Evolutionary conservation across 2,797 vertebrate genomes (phyloP).

Genomic region (Rhinophrynus dorsalis): DNA sequence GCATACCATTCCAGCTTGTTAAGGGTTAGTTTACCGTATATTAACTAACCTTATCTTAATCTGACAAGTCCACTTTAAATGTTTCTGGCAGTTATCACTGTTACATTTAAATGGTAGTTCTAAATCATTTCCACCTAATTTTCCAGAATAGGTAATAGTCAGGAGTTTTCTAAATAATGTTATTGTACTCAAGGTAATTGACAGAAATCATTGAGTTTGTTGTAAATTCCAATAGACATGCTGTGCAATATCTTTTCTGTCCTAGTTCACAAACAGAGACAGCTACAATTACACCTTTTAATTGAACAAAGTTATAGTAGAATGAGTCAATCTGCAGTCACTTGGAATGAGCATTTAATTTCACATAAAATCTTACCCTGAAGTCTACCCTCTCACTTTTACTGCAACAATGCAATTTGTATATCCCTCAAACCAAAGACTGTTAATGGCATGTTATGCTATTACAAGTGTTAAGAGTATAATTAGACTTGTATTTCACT

Average conservation of each 20-base stretch:
- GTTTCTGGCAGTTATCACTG: not conserved
- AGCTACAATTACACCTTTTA: slow-evolving; percentile 17
- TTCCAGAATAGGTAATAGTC: not conserved
- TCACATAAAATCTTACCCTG: slow-evolving; percentile 3
- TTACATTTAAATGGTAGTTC: slow-evolving; percentile 13
- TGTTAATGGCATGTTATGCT: slow-evolving; percentile 23
- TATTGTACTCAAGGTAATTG: slow-evolving; percentile 24
- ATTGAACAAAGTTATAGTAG: slow-evolving; percentile 22
- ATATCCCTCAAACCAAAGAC: slow-evolving; percentile 20
- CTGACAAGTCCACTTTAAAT: too few species aligned
- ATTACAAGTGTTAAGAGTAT: slow-evolving; percentile 20
- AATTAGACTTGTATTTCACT: slow-evolving; percentile 34
- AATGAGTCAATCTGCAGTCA: slow-evolving; percentile 8
- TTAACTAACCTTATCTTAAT: too few species aligned
- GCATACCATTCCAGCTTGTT: too few species aligned
- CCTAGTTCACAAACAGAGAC: slow-evolving; percentile 4
- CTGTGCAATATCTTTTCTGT: not conserved
- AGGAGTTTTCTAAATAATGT: not conserved
- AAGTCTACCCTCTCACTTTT: not conserved
- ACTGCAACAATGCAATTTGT: slow-evolving; percentile 30
- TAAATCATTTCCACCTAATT: slow-evolving; percentile 9
- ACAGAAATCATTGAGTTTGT: slow-evolving; percentile 23
- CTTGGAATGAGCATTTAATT: not conserved
- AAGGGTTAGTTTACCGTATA: too few species aligned
- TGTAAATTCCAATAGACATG: slow-evolving; percentile 10